Base-by-base conservation (phyloP, 2,797 vertebrate genomes). In the Cercopithecus hamlyni region DNA sequence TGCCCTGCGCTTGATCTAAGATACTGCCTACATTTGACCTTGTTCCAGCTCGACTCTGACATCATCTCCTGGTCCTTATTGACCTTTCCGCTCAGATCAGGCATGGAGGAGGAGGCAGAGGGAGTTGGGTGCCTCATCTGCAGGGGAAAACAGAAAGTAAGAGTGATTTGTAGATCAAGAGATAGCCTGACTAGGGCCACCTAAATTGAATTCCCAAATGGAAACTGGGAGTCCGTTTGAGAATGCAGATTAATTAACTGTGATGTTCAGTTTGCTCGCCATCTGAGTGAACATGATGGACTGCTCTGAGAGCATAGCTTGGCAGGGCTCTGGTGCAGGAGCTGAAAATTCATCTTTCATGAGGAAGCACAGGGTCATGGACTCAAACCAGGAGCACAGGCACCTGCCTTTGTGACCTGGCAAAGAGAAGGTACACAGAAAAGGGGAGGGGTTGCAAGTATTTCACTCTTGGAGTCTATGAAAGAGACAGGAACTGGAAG, bases 141-240 rank as follows among this genome's bases (percentile, higher is more conserved):
- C 2, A 55, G 81, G 64, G n/a, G 33, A 87, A 76, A 95, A 33
- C 43, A 89, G 36, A 86, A 92, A 76, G 22, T 8, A 30, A 55
- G 94, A 52, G 61, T 22, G 61, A 90, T 95, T 80, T 64, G 80
- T 36, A 39, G 76, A 88, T 55, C 43, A 24, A 72, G 58, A 76
- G 48, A 52, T 2, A 79, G 80, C 75, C 43, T 90, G 61, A 92
- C 87, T 0, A 14, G 85, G 64, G 67, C 36, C 72, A 93, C 93
- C 96, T 90, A 92, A 92, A 90, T 80, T 83, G 89, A 92, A 94
- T 95, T 94, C 97, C 88, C 77, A 75, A 96, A 97, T 94, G 93
- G 90, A 97, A 96, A 92, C 80, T 20, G 82, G 95, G 93, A 91
- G 90, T 84, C 93, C 93, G 48, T 94, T 95, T 58, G 88, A 96